phyloP scores from a whole-genome alignment of 2,113 vertebrate genomes.

The Bos indicus region DNA sequence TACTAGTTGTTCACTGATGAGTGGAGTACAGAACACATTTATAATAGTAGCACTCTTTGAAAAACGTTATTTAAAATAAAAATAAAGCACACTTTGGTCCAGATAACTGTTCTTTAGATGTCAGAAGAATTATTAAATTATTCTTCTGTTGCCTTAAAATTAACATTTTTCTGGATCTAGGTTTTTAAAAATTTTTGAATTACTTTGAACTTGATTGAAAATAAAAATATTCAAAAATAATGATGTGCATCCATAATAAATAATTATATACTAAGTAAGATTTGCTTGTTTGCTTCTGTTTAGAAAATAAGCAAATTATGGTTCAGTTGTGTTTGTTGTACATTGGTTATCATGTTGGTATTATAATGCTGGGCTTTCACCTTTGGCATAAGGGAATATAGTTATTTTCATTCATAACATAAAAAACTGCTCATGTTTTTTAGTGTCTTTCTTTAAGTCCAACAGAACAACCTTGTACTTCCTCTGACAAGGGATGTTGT shows the following conservation, averaged over 20 bases:
- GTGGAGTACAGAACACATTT: not conserved
- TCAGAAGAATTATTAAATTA: slow-evolving; percentile 4
- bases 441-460: not conserved
- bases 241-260: not conserved
- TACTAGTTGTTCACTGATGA: not conserved
- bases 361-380: not conserved
- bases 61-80: not conserved
- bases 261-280: not conserved
- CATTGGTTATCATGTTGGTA: not conserved
- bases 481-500: not conserved
- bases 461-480: not conserved
- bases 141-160: not conserved
- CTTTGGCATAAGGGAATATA: not conserved
- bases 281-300: not conserved
- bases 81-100: not conserved
- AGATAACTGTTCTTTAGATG: not conserved
- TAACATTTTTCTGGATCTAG: not conserved
- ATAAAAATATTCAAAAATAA: not conserved
- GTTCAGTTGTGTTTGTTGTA: not conserved
- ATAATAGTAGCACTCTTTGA: not conserved
- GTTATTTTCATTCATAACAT: not conserved
- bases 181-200: not conserved
- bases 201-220: slow-evolving; percentile 15
- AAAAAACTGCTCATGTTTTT: not conserved
- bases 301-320: not conserved